These are phyloP conservation scores for Danio albolineatus DNA, from an alignment of 2,797 vertebrate species.

Conservation along the genomic window DNA sequence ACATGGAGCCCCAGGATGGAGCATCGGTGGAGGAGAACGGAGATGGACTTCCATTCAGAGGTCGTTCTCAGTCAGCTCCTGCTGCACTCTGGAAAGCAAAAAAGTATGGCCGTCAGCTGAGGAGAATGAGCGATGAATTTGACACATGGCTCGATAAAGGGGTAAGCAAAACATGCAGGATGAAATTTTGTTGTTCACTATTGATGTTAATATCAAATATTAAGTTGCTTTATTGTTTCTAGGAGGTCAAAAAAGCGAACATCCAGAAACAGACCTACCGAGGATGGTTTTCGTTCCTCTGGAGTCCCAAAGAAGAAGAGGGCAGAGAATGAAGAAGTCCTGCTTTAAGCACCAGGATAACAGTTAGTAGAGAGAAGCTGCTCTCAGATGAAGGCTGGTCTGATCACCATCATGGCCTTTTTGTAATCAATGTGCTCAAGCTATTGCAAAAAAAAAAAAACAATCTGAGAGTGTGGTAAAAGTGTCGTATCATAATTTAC, in stretches of 20 bases:
- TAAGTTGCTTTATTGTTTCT: background rate
- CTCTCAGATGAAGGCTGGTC: slow-evolving; percentile 50
- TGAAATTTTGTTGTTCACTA: background rate
- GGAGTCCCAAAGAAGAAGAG: slow-evolving; percentile 62
- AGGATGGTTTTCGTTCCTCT: slow-evolving; percentile 69
- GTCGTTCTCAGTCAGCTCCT: slow-evolving; percentile 79
- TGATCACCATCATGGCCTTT: slow-evolving; percentile 61
- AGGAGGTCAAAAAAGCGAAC: slow-evolving; percentile 61
- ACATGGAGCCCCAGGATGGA: slow-evolving; percentile 55
- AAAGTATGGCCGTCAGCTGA: slow-evolving; percentile 79
- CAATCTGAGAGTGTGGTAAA: slow-evolving; percentile 16
- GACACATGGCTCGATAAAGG: slow-evolving; percentile 70
- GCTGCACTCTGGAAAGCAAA: slow-evolving; percentile 79
- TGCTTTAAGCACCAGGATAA: slow-evolving; percentile 27
- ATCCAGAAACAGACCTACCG: slow-evolving; percentile 54
- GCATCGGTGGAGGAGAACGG: slow-evolving; percentile 51
- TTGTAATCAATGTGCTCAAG: slow-evolving; percentile 51
- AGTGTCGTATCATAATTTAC: slow-evolving; percentile 26
- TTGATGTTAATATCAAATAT: background rate
- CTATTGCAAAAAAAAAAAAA: slow-evolving; percentile 21
- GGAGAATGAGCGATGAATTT: slow-evolving; percentile 85
- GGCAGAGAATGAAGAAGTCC: slow-evolving; percentile 54
- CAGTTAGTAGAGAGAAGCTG: slow-evolving; percentile 21
- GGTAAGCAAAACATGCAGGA: slow-evolving; percentile 47
- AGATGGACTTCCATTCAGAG: slow-evolving; percentile 73